A percentile compares a stretch with the other conserved stretches of the same genome.
These are phyloP conservation scores for Phyllostomus hastatus DNA, from an alignment of 2,113 vertebrate species.

Conservation along the genomic window DNA sequence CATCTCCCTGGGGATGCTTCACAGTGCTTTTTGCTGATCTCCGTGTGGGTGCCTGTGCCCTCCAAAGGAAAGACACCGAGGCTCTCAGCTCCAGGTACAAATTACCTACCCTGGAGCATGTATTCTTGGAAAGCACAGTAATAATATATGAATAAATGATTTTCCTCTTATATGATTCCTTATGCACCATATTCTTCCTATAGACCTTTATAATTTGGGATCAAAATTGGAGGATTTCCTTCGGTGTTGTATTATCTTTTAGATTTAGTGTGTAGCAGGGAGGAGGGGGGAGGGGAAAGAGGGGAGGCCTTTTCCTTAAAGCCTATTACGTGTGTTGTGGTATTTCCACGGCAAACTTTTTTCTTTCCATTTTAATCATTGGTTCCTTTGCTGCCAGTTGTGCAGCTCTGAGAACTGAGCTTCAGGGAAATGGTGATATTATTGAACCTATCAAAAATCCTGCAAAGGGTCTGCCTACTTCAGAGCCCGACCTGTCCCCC, in stretches of 20 bases:
- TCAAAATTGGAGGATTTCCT: slow-evolving; percentile 13
- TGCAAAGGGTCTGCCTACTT: background rate
- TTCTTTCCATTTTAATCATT: background rate
- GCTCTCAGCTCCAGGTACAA: background rate
- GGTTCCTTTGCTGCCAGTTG: background rate
- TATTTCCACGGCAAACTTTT: slow-evolving; percentile 9
- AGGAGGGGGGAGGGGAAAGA: too few relatives aligned
- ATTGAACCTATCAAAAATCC: slow-evolving; percentile 29
- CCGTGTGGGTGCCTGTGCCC: background rate
- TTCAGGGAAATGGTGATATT: background rate
- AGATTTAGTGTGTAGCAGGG: background rate
- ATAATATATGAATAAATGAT: background rate
- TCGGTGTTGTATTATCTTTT: background rate
- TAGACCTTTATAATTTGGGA: background rate
- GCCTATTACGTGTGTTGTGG: background rate
- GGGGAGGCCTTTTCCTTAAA: background rate
- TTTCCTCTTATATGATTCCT: slow-evolving; percentile 40
- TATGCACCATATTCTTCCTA: background rate
- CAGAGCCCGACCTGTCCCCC: background rate
- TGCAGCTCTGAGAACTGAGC: background rate
- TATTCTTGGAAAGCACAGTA: slow-evolving; percentile 22
- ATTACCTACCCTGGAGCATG: background rate
- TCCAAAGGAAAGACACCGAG: background rate
- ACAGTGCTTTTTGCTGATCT: slow-evolving; percentile 43
- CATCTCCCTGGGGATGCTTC: slow-evolving; percentile 38